Percentiles rank a stretch among this genome's conserved stretches.
These are phyloP conservation scores for Pseudachorutes palmiensis DNA, from an alignment of 1,140 invertebrate species.

Conservation along the genomic window DNA sequence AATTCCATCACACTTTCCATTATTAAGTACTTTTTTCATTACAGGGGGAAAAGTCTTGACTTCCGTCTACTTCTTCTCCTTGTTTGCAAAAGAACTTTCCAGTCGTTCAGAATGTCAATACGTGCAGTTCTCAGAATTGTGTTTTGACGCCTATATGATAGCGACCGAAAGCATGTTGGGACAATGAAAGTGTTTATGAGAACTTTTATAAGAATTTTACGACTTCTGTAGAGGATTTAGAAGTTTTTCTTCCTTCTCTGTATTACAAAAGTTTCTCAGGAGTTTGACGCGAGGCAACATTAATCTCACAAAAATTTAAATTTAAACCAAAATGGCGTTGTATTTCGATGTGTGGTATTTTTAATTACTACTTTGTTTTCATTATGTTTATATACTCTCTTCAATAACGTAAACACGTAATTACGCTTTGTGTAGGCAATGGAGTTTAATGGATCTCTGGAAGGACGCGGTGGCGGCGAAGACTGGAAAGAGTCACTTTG, in stretches of 20 bases:
- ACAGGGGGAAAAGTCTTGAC: neutral
- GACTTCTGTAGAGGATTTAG: neutral
- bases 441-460: neutral
- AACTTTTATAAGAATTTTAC: neutral
- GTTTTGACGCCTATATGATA: too few relatives aligned
- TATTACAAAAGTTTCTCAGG: neutral
- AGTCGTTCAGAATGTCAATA: too few relatives aligned
- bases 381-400: neutral
- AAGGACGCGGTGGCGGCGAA: neutral
- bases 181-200: neutral
- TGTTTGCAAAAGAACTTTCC: neutral
- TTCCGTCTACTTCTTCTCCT: neutral
- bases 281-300: neutral
- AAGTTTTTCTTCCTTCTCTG: neutral
- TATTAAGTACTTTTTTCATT: neutral
- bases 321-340: neutral
- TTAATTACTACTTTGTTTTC: conserved; percentile 10
- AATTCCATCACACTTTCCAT: conserved; percentile 24
- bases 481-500: too few relatives aligned
- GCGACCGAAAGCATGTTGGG: too few relatives aligned
- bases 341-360: neutral
- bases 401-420: neutral
- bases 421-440: neutral
- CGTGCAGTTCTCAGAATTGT: too few relatives aligned
- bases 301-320: neutral